Base-by-base conservation (phyloP, 2,797 vertebrate species). In the Emys orbicularis region DNA sequence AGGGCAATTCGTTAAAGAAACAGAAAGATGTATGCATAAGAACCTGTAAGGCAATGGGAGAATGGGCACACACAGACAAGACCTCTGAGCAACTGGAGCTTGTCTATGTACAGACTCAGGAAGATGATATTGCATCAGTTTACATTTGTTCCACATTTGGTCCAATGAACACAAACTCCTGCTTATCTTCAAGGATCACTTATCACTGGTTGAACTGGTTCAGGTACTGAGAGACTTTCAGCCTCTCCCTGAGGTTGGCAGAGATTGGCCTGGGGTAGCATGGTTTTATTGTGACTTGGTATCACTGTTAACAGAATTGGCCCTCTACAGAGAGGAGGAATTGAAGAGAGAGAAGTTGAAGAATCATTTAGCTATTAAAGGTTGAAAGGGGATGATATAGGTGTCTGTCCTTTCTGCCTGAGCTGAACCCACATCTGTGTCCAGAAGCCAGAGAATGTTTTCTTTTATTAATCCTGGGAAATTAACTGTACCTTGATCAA, bases 151-250 rank as follows among this genome's bases (percentile, higher is more conserved):
- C 50, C 50, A 50, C 50, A 50, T 50, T 50, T 90, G 65, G 53
- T 88, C 89, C 80, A 72, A 2, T 90, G 87, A 96, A 95, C 87
- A 97, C 41, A 44, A 74, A 95, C 93, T 91, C 93, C 88, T 93
- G 92, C 93, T 96, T 94, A 96, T 90, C 90, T 90, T 93, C 95
- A 97, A 94, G 92, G 90, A 95, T 90, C 94, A 88, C 89, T 91
- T 96, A 96, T 96, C 92, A 94, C 12, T 23, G 91, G 65, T 81
- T 96, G 95, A 96, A 96, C 91, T 88, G 87, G 91, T 90, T 94
- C 92, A 95, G 93, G 95, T 96, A 96, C 80, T 77, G 95, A 94
- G 90, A 93, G 87, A 92, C 93, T 79, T 88, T 49, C 83, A 95
- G 79, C 94, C 81, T 94, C 96, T 93, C 92, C 72, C 79, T 94